Percentiles rank a stretch among this genome's conserved stretches.
Conservation (phyloP, 2,797 vertebrate genomes). For the Lacerta agilis region DNA sequence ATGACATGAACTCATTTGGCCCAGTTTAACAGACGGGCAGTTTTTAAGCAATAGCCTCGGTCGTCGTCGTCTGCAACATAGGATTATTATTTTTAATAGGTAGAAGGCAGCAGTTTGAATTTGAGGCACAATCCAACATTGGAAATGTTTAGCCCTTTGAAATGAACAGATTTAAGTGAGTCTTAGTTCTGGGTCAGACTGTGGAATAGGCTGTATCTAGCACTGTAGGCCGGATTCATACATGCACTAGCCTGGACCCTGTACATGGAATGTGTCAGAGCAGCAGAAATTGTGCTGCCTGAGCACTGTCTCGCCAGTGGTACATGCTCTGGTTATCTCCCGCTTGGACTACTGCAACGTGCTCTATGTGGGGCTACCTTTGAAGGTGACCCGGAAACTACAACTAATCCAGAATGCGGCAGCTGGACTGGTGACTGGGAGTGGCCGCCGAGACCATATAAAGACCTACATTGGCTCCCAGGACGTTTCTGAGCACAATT, state of each 20-base stretch:
- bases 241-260: background rate
- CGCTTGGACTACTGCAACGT: no score
- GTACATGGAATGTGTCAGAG: background rate
- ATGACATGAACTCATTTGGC: background rate
- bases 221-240: background rate
- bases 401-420: no score
- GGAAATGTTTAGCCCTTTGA: background rate
- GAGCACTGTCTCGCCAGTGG: no score
- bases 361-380: no score
- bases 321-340: no score
- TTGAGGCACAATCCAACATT: background rate
- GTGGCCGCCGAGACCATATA: no score
- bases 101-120: background rate
- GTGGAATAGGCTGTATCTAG: background rate
- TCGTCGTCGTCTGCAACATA: no score
- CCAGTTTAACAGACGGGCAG: background rate
- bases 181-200: background rate
- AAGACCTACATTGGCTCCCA: no score
- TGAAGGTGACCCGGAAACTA: no score
- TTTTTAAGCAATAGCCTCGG: background rate
- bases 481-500: no score
- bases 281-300: background rate
- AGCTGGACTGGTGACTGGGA: no score
- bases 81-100: background rate
- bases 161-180: background rate